These are phyloP conservation scores for Hassar affinis DNA, from an alignment of 2,113 vertebrate species.

Conservation along the genomic window DNA sequence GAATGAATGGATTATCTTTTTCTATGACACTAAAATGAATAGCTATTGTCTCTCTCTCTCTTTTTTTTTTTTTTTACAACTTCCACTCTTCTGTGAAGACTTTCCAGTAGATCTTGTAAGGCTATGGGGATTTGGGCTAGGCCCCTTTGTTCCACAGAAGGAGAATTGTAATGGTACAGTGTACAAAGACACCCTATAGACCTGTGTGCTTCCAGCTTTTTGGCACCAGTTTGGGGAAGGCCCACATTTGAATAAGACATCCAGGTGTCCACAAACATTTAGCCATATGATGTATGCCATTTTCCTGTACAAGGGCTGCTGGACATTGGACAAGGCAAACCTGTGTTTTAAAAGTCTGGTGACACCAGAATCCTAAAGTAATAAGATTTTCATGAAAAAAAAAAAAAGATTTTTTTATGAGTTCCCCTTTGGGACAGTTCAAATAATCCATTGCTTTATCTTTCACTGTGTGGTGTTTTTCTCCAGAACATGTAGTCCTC, in stretches of 20 bases:
- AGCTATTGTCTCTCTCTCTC: not conserved
- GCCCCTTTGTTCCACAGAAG: not conserved
- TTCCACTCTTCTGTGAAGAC: not conserved
- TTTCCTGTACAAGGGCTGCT: not conserved
- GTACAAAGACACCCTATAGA: no score
- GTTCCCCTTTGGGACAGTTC: conserved; percentile 12
- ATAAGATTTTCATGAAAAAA: not conserved
- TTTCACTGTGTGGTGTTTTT: not conserved
- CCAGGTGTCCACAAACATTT: not conserved
- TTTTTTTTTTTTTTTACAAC: not conserved
- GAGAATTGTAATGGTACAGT: no score
- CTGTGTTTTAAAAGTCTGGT: not conserved
- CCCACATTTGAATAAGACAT: not conserved
- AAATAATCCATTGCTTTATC: not conserved
- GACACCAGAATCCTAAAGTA: not conserved
- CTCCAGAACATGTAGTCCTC: not conserved
- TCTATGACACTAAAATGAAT: not conserved
- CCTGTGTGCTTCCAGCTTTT: no score
- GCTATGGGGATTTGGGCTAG: not conserved
- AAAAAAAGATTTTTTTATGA: not conserved
- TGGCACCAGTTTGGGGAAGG: no score
- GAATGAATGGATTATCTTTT: no score
- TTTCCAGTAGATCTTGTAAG: not conserved
- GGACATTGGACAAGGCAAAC: not conserved
- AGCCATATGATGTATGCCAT: not conserved